phyloP scores from a whole-genome alignment of 2,888 invertebrate genomes.

The Rotaria magnacalcarata region DNA sequence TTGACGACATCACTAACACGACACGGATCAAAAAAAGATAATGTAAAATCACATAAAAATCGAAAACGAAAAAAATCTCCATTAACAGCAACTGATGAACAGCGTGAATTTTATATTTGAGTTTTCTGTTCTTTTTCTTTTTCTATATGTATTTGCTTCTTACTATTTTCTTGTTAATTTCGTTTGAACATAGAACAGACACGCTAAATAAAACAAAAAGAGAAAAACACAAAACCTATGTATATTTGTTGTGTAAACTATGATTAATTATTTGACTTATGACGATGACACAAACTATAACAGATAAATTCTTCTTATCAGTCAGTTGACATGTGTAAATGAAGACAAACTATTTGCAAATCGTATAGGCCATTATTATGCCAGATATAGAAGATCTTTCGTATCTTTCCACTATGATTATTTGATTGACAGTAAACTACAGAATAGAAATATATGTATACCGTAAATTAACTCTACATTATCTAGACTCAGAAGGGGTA shows the following conservation, averaged over 20 bases:
- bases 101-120: conserved; percentile 22
- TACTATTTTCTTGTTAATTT: background rate
- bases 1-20: background rate
- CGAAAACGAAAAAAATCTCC: background rate
- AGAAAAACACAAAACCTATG: background rate
- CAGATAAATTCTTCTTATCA: conserved; percentile 5
- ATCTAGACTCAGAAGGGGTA: no score
- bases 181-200: background rate
- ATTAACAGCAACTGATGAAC: background rate
- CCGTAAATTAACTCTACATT: no score
- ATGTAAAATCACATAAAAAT: background rate
- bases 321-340: background rate
- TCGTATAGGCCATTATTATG: no score
- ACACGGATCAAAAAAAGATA: background rate
- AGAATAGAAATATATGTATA: no score
- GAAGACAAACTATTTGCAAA: background rate
- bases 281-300: background rate
- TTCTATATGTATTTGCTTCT: background rate
- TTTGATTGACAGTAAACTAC: no score
- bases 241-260: background rate
- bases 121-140: background rate
- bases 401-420: no score
- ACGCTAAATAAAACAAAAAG: background rate
- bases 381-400: no score
- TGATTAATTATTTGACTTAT: background rate